These are phyloP conservation scores for Crioceris asparagi DNA, from an alignment of 2,888 invertebrate species.

Conservation along the genomic window DNA sequence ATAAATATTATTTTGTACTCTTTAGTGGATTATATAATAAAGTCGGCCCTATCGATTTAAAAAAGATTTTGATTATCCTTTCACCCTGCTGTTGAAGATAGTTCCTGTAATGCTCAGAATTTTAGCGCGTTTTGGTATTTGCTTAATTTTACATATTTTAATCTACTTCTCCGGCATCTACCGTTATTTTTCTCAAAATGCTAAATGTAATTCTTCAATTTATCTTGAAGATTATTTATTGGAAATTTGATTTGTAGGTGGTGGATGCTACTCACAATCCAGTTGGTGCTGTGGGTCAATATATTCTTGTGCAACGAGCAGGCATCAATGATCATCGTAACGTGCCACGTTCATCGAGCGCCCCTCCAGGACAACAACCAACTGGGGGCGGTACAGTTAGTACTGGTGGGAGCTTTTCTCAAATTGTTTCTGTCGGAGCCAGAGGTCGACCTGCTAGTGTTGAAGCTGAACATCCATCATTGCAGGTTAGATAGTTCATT, in stretches of 20 bases:
- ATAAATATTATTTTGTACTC: too few relatives aligned
- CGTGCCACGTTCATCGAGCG: constrained; percentile 73
- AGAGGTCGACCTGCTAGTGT: constrained; percentile 55
- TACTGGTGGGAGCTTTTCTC: constrained; percentile 29
- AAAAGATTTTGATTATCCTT: too few relatives aligned
- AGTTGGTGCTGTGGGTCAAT: constrained; percentile 59
- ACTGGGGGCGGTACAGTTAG: constrained; percentile 23
- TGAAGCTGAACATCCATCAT: constrained; percentile 36
- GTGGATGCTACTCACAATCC: constrained; percentile 45
- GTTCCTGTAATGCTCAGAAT: too few relatives aligned
- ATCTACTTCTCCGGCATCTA: too few relatives aligned
- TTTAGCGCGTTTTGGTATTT: too few relatives aligned
- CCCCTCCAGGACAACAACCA: constrained; percentile 54
- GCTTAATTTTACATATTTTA: too few relatives aligned
- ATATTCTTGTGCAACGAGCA: constrained; percentile 68
- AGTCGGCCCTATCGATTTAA: too few relatives aligned
- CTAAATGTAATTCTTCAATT: too few relatives aligned
- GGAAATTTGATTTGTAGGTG: constrained; percentile 35
- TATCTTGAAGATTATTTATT: too few relatives aligned
- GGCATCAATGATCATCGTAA: constrained; percentile 33
- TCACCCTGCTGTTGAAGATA: too few relatives aligned
- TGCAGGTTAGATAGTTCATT: constrained; percentile 11
- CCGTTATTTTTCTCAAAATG: too few relatives aligned
- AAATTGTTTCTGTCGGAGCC: constrained; percentile 37
- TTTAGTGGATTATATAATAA: too few relatives aligned